Evolutionary conservation across 1,140 invertebrate species (phyloP), one percentile per base, ranked within the genome.

Genomic region (Tetragnatha versicolor): DNA sequence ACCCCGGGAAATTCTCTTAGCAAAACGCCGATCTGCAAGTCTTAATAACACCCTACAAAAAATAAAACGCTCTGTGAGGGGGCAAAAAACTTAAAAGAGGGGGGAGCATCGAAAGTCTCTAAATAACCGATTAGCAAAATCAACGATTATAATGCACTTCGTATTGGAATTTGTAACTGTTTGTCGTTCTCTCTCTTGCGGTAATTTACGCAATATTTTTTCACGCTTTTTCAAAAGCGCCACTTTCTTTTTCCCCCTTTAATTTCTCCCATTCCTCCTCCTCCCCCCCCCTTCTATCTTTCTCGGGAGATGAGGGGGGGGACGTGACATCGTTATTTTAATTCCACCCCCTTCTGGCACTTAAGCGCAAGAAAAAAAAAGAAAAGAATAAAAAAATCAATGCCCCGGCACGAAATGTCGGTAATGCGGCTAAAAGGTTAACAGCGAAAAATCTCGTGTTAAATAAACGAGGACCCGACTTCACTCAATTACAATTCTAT

Each of bases 401-500:
- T 66, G 73, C 42, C 47, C 49, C n/a, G 12, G 60, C 60, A 65
- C 73, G 73, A 55, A 72, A 65, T 55, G 45, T 77, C 61, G 61
- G 73, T 77, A 77, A 77, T 77, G 73, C 66, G 73, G 73, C 45
- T 77, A 65, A 77, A 77, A 77, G 73, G 73, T 77, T 77, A 77
- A 77, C 55, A 77, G 73, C 60, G 73, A 77, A 66, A 77, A 77
- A 77, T 77, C 73, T 77, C 29, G 45, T 65, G 73, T 77, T 77
- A 77, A 77, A 77, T 77, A 77, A 77, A 77, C 73, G 73, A 49
- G 31, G 53, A 25, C 45, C 49, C 60, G 73, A 77, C 73, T 77
- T 63, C 73, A 77, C 73, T 77, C 73, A 77, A 77, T 77, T 77
- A 77, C 73, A 77, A 77, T 77, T 77, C 73, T 77, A 61, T 75